Conservation (phyloP, 2,888 invertebrate species). For the Coelinius sp. region DNA sequence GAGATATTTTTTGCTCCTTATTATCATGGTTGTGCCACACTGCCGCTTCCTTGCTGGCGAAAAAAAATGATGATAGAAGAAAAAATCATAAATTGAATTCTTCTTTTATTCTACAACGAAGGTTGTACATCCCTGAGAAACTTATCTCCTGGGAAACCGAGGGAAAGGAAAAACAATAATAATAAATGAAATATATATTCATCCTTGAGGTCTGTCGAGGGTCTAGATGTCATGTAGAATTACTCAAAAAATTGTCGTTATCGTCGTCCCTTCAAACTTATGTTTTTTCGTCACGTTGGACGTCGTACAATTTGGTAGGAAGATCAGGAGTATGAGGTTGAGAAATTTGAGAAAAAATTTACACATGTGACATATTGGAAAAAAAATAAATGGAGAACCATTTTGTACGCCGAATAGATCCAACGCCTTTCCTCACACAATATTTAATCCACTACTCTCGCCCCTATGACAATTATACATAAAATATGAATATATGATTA, state of each 20-base stretch:
- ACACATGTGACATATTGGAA: constrained; percentile 23
- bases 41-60: constrained; percentile 58
- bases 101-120: constrained; percentile 62
- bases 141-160: constrained; percentile 23
- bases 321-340: neutral
- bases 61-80: neutral
- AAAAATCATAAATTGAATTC: constrained; percentile 29
- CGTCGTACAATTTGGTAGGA: neutral
- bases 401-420: constrained; percentile 25
- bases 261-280: constrained; percentile 23
- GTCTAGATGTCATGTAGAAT: constrained; percentile 36
- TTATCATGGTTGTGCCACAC: constrained; percentile 66
- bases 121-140: constrained; percentile 64
- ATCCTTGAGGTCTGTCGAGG: constrained; percentile 28
- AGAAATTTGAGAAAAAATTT: constrained; percentile 13
- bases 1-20: constrained; percentile 50
- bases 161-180: neutral
- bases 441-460: constrained; percentile 21
- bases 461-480: constrained; percentile 9
- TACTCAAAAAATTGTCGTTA: constrained; percentile 6
- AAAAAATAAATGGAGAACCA: constrained; percentile 29
- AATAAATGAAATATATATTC: constrained; percentile 11
- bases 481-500: constrained; percentile 19
- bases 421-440: neutral
- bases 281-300: constrained; percentile 33